Conservation (phyloP, 2,113 vertebrate species). For the Mastomys natalensis region DNA sequence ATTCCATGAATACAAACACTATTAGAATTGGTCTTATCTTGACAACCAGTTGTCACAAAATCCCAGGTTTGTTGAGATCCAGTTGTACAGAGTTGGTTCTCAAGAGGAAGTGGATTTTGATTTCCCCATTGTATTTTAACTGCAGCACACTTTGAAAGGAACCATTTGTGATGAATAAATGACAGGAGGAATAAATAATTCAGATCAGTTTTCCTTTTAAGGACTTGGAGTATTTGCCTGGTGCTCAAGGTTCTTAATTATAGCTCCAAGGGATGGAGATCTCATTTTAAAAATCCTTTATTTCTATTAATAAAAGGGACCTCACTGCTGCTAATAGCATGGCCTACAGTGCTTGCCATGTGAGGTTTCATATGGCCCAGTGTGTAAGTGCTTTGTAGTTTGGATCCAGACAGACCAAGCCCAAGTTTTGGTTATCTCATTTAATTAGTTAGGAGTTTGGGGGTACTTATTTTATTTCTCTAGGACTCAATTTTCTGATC, state of each 20-base stretch:
- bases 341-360: not conserved
- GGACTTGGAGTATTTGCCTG: conserved; percentile 39
- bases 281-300: conserved; percentile 33
- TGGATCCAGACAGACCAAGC: not conserved
- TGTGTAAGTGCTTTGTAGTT: not conserved
- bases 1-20: not conserved
- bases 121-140: not conserved
- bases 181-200: conserved; percentile 35
- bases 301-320: conserved; percentile 32
- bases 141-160: not conserved
- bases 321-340: not conserved
- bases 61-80: not conserved
- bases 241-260: conserved; percentile 38
- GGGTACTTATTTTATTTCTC: not conserved
- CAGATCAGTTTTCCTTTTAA: conserved; percentile 50
- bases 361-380: not conserved
- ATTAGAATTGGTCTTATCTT: conserved; percentile 37
- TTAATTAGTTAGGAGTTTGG: not conserved
- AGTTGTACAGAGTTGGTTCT: not conserved
- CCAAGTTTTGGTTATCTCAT: conserved; percentile 17
- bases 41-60: not conserved
- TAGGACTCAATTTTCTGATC: not conserved
- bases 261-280: not conserved
- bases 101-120: not conserved
- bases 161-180: not conserved